Base-by-base conservation (phyloP, 2,113 vertebrate genomes). In the Eudyptes chrysolophus region DNA sequence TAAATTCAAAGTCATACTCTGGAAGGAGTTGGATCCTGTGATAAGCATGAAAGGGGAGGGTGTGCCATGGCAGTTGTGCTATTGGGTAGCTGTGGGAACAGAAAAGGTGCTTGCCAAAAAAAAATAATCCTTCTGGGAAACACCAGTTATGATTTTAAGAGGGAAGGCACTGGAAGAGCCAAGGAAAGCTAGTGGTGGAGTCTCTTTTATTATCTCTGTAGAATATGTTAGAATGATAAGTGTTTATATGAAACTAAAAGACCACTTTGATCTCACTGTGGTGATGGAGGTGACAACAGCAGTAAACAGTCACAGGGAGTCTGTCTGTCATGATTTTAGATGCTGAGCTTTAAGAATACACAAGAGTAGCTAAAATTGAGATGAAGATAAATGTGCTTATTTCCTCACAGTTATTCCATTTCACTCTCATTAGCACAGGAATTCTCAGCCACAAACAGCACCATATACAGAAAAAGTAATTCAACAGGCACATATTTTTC, bases 261-360 rank as follows among this genome's bases (percentile, higher is more conserved):
- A 27, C n/a, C 36, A 1, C 77, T 91, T 94, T 93, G 89, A 91
- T 95, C 93, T 86, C 40, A 2, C 21, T 36, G 4, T 13, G 2
- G 16, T 18, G 87, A 79, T 24, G 57, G 92, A 71, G n/a, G 16
- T 94, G 81, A 87, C 89, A 87, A 34, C n/a, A 54, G 74, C 30
- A 72, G 64, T 11, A 58, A 95, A 58, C 32, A 84, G 51, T 34
- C 46, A 22, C 58, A 51, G 84, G 83, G 42, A 93, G 79, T 66
- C 40, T 81, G 26, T 84, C 87, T 95, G 83, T 90, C 92, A 68
- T 36, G n/a, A 84, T 84, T 94, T 92, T 54, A 94, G 86, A 36
- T 64, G 38, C 42, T 68, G 54, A 70, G 42, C 46, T 80, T 86
- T 26, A 78, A 82, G 79, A 75, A 90, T 84, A 71, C 49, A 58